phyloP scores from a whole-genome alignment of 2,797 vertebrate genomes.

The Enteromius radiatus region DNA sequence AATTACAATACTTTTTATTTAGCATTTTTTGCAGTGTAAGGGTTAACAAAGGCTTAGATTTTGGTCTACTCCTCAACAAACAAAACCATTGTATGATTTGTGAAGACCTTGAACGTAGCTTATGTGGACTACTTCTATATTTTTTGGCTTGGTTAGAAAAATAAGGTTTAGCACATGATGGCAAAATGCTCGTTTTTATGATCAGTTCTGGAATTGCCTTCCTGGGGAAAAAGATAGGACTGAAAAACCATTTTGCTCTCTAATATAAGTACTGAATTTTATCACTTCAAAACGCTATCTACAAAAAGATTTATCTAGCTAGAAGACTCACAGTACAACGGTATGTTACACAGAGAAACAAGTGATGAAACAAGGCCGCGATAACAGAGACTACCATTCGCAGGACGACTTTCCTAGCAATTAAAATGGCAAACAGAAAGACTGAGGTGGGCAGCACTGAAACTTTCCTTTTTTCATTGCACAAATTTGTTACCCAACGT shows the following conservation, averaged over 20 bases:
- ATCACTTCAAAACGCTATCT: background rate
- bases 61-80: background rate
- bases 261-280: background rate
- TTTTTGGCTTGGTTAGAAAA: background rate
- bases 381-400: background rate
- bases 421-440: background rate
- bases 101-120: background rate
- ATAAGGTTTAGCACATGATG: background rate
- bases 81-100: background rate
- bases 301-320: background rate
- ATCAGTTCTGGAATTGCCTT: background rate
- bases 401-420: background rate
- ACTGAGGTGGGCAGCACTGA: background rate
- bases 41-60: background rate
- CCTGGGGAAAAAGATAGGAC: background rate
- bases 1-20: too few species aligned
- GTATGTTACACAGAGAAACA: background rate
- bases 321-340: background rate
- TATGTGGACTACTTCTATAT: background rate
- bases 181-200: background rate
- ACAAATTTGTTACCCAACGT: conserved; percentile 3
- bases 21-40: background rate
- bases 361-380: background rate
- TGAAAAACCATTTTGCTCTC: background rate
- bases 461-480: background rate